These are phyloP conservation scores for Sminthurinus signatus DNA, from an alignment of 1,140 invertebrate genomes.

Conservation along the genomic window DNA sequence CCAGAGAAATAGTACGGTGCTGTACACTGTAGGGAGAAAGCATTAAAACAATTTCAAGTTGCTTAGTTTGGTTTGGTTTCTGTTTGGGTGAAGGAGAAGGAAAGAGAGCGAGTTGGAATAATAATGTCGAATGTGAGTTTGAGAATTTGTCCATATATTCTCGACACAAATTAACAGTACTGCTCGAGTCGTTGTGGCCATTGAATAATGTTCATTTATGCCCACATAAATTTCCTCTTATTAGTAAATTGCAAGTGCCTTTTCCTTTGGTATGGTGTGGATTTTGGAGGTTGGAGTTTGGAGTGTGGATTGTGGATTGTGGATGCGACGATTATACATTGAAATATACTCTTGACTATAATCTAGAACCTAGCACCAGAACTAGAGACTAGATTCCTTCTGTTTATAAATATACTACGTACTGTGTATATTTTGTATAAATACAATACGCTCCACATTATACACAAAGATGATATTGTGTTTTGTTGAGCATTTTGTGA, in stretches of 20 bases:
- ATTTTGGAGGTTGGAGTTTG: too few species aligned
- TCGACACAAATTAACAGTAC: slow-evolving; percentile 39
- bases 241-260: slow-evolving; percentile 40
- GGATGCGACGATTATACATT: too few species aligned
- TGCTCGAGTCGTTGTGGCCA: slow-evolving; percentile 35
- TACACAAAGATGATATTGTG: too few species aligned
- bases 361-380: too few species aligned
- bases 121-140: slow-evolving; percentile 37
- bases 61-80: too few species aligned
- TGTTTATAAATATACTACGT: too few species aligned
- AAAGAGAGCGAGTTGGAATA: slow-evolving; percentile 16
- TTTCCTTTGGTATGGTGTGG: slow-evolving; percentile 16
- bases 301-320: too few species aligned
- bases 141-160: slow-evolving; percentile 40
- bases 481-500: too few species aligned
- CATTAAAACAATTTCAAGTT: background rate
- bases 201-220: slow-evolving; percentile 41
- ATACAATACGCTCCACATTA: background rate
- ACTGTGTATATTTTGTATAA: background rate
- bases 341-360: too few species aligned
- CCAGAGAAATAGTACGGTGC: background rate
- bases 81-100: background rate
- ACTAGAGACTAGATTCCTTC: too few species aligned
- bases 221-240: slow-evolving; percentile 39
- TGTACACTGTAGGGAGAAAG: too few species aligned